Base-by-base conservation (phyloP, 2,888 invertebrate species). In the Choreutis nemorana region DNA sequence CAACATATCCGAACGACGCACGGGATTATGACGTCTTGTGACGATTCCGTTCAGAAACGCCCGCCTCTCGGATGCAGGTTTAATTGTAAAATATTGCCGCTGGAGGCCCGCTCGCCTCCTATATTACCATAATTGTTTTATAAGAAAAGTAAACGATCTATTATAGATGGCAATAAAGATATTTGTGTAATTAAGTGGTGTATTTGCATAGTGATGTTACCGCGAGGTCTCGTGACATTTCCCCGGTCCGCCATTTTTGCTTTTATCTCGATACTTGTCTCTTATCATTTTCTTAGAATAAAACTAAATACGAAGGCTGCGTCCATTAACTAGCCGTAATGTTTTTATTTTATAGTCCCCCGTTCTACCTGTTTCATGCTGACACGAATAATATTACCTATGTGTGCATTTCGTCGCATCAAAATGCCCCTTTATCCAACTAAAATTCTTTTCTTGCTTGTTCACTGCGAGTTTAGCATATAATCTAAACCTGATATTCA, bases 61-160 rank as follows among this genome's bases (percentile, higher is more conserved):
- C 48, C 48, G 55, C 54, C 56, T 60, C 53, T 48, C 58, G 48
- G 50, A 48, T 48, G 33, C 51, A 44, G 48, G 48, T 55, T 60
- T 66, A 65, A 66, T 68, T 71, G 66, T 68, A 58, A 73, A 61
- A 64, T 67, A 71, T 67, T 50, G 55, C n/a, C n/a, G n/a, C 58
- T 32, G 38, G 42, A 42, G 41, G 47, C 48, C 43, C 45, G 50
- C 41, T 36, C 43, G 42, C 46, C 45, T 51, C 48, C 46, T 50
- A 54, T 49, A 71, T 73, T 67, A 66, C 56, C 65, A 65, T 72
- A 71, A 73, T 73, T 65, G 62, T 65, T 70, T 66, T 52, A 58
- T 67, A 73, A 73, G 70, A 71, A 73, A 67, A 59, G 55, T 55
- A 56, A 58, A 57, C 60, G 55, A 55, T 61, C 60, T 64, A 62